Percentiles rank a stretch among this genome's conserved stretches.
These are phyloP conservation scores for Cryptoblepharus egeriae DNA, from an alignment of 2,797 vertebrate species.

Conservation along the genomic window DNA sequence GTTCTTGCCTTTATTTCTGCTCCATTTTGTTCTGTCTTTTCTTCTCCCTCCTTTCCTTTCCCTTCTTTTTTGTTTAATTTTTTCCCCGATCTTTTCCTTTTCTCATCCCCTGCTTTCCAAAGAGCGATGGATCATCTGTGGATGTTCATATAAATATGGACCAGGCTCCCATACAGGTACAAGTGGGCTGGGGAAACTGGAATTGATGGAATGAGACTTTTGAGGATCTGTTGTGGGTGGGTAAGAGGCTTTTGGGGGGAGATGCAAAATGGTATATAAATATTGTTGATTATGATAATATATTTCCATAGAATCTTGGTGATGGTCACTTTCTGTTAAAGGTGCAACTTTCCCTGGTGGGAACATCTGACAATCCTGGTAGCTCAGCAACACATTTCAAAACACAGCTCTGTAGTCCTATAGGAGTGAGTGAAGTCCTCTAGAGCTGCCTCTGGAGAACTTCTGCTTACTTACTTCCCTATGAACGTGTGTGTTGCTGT, in stretches of 20 bases:
- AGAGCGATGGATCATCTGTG: conserved; percentile 84
- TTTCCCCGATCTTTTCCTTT: conserved; percentile 38
- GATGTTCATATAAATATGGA: conserved; percentile 95
- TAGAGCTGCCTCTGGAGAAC: not conserved
- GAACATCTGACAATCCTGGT: not conserved
- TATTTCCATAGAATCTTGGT: not conserved
- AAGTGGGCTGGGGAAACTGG: conserved; percentile 54
- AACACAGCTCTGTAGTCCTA: not conserved
- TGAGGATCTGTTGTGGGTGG: not conserved
- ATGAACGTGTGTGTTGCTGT: too few relatives aligned
- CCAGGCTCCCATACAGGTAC: conserved; percentile 78
- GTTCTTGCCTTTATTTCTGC: conserved; percentile 6
- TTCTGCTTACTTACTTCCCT: not conserved
- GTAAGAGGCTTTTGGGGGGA: not conserved
- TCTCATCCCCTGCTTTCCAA: conserved; percentile 55
- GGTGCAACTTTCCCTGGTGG: not conserved
- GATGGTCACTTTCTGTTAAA: too few relatives aligned
- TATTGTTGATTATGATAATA: not conserved
- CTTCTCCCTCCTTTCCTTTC: not conserved
- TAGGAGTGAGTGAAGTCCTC: too few relatives aligned
- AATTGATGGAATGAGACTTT: not conserved
- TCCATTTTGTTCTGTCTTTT: conserved; percentile 14
- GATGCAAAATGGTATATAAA: not conserved
- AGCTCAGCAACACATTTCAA: not conserved
- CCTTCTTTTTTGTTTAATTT: not conserved